Conservation (phyloP, 2,113 vertebrate genomes). For the Eulacestoma nigropectus region DNA sequence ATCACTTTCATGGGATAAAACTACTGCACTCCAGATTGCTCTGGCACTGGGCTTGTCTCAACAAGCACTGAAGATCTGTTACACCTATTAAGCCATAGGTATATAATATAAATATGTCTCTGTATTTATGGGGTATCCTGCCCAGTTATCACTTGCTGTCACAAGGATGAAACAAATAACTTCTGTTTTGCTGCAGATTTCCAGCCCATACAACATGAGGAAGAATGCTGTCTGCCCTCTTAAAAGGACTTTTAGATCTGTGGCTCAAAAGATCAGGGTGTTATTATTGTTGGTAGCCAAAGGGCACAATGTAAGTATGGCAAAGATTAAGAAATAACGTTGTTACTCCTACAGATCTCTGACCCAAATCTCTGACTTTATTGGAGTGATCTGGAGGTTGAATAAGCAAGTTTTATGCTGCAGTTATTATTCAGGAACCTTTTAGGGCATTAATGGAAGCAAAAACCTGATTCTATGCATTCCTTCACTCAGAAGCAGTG, state of each 20-base stretch:
- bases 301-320: neutral
- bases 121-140: neutral
- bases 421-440: neutral
- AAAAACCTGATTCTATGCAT: neutral
- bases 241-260: neutral
- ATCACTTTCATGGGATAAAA: neutral
- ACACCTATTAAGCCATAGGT: neutral
- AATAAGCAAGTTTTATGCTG: neutral
- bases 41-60: neutral
- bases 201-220: accelerated
- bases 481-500: neutral
- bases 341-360: neutral
- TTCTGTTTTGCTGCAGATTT: neutral
- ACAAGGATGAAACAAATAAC: neutral
- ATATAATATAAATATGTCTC: neutral
- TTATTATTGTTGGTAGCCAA: neutral
- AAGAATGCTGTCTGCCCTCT: neutral
- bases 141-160: neutral
- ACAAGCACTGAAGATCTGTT: neutral
- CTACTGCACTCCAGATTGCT: accelerated
- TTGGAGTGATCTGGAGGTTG: neutral
- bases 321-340: neutral
- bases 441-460: neutral
- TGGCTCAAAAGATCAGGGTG: neutral
- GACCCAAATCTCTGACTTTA: neutral